phyloP scores from a whole-genome alignment of 2,113 vertebrate species.

The Lophochroa leadbeateri region DNA sequence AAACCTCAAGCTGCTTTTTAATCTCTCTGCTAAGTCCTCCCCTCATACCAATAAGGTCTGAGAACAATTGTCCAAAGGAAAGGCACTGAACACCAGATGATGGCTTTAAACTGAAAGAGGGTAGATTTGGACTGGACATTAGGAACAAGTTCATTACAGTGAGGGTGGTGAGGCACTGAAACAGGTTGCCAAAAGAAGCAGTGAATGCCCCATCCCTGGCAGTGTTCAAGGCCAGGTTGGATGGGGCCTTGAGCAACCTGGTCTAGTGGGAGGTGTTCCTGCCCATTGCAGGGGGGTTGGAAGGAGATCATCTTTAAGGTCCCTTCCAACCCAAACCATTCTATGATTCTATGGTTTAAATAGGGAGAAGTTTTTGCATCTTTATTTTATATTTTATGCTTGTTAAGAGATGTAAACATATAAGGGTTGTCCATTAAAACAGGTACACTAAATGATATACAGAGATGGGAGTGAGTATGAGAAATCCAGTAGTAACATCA shows the following conservation, averaged over 20 bases:
- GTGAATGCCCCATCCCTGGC: not conserved
- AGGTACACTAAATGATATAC: not conserved
- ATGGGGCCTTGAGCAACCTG: not conserved
- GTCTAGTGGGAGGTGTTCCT: not conserved
- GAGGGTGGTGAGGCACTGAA: not conserved
- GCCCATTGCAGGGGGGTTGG: not conserved
- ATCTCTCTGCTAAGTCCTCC: not conserved
- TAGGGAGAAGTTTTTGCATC: not conserved
- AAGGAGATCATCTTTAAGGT: not conserved
- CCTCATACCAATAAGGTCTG: not conserved
- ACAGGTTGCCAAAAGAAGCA: not conserved
- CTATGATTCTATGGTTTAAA: not conserved
- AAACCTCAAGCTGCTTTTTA: not conserved
- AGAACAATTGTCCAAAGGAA: not conserved
- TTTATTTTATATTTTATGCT: not conserved
- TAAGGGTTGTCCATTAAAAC: not conserved
- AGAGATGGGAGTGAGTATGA: not conserved
- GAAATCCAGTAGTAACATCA: not conserved
- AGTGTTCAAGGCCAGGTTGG: not conserved
- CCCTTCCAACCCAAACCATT: not conserved
- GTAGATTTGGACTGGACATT: not conserved
- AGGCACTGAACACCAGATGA: not conserved
- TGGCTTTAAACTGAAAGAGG: not conserved
- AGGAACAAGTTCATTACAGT: not conserved
- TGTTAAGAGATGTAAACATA: not conserved